Conservation (phyloP, 2,113 vertebrate genomes). For the Pogonocichla stellata region DNA sequence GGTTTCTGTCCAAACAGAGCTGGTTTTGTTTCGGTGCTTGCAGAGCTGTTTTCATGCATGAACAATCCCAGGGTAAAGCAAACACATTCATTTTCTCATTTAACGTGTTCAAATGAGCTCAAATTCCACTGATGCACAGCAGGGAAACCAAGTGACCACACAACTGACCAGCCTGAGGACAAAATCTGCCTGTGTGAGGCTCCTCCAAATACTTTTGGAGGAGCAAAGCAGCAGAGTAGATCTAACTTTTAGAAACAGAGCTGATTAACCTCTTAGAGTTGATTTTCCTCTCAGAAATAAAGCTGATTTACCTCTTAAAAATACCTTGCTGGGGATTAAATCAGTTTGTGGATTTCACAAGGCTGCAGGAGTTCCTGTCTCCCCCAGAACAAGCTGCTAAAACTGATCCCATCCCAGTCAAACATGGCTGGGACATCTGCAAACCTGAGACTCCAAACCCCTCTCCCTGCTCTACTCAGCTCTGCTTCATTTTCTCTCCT, state of each 20-base stretch:
- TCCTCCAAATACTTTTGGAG: background rate
- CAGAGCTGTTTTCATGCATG: background rate
- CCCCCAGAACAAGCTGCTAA: background rate
- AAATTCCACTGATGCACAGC: background rate
- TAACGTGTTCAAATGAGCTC: background rate
- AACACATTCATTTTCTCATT: background rate
- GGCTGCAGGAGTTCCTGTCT: background rate
- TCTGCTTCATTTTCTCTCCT: background rate
- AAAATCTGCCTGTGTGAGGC: background rate
- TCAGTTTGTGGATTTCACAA: background rate
- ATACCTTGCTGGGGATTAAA: background rate
- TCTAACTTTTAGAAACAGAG: background rate
- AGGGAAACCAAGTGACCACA: background rate
- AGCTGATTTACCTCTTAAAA: background rate
- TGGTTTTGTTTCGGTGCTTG: background rate
- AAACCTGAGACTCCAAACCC: background rate
- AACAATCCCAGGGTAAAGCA: background rate
- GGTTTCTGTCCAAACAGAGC: background rate
- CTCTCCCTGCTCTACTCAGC: background rate
- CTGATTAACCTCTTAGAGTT: background rate
- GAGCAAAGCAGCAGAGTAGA: background rate
- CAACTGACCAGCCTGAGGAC: background rate
- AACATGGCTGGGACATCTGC: background rate
- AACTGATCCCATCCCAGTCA: background rate
- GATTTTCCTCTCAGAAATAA: background rate